phyloP scores from a whole-genome alignment of 2,888 invertebrate species.

The Melipona beecheii region DNA sequence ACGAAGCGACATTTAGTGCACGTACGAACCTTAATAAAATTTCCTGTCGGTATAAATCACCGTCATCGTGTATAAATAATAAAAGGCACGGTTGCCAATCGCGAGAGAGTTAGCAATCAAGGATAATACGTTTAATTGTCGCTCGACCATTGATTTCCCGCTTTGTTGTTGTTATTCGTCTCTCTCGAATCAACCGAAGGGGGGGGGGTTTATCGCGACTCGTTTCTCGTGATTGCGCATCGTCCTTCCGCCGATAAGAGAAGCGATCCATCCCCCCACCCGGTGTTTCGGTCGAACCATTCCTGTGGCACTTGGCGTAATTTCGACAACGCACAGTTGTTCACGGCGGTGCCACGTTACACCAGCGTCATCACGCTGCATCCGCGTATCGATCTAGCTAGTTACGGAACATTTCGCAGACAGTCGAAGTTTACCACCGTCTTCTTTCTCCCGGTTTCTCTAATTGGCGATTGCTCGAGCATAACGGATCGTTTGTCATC shows the following conservation, averaged over 20 bases:
- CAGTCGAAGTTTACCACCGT: conserved; percentile 17
- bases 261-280: not conserved
- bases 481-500: conserved; percentile 11
- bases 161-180: not conserved
- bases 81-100: not conserved
- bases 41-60: too few relatives aligned
- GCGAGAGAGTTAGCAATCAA: not conserved
- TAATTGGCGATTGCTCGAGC: conserved; percentile 27
- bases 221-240: conserved; percentile 5
- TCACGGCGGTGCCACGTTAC: conserved; percentile 12
- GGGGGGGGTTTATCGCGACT: conserved; percentile 11
- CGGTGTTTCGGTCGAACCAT: not conserved
- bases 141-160: not conserved
- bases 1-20: too few relatives aligned
- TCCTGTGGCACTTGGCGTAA: conserved; percentile 8
- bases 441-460: conserved; percentile 31
- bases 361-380: conserved; percentile 31
- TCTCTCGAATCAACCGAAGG: not conserved
- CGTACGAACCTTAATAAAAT: too few relatives aligned
- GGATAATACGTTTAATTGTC: not conserved
- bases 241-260: not conserved
- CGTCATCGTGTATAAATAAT: too few relatives aligned
- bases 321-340: conserved; percentile 10
- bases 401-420: conserved; percentile 40
- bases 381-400: conserved; percentile 42